These are phyloP conservation scores for Numida meleagris DNA, from an alignment of 2,113 vertebrate genomes.

Conservation along the genomic window DNA sequence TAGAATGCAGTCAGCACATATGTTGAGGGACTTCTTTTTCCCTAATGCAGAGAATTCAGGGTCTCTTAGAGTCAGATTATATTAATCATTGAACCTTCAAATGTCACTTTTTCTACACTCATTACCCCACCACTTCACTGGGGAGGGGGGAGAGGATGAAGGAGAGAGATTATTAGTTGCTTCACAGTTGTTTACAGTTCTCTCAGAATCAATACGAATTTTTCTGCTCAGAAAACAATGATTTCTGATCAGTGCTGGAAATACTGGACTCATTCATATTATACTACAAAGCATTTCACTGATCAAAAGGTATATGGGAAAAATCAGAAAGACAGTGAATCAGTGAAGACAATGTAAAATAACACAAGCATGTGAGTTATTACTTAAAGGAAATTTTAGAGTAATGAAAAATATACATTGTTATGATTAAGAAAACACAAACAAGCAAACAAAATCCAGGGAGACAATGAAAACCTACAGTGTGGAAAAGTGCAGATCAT, in stretches of 20 bases:
- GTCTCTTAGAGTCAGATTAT: not conserved
- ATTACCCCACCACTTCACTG: not conserved
- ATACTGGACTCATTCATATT: not conserved
- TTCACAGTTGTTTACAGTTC: not conserved
- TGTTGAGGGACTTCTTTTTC: not conserved
- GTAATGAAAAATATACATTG: not conserved
- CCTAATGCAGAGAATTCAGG: not conserved
- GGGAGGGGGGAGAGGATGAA: not conserved
- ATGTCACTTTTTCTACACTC: not conserved
- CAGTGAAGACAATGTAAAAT: not conserved
- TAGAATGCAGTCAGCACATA: slow-evolving; percentile 21
- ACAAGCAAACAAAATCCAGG: not conserved
- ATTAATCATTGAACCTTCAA: not conserved
- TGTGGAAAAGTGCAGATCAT: too few relatives aligned
- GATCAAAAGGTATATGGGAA: not conserved
- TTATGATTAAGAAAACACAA: not conserved
- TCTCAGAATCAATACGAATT: not conserved
- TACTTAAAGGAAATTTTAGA: not conserved
- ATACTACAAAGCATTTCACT: not conserved
- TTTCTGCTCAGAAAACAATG: not conserved
- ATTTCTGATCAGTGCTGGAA: not conserved
- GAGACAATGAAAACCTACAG: not conserved
- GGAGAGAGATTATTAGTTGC: not conserved
- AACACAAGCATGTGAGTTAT: not conserved
- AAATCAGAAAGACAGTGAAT: too few relatives aligned